phyloP scores from a whole-genome alignment of 2,797 vertebrate genomes.

The Podarcis lilfordi region DNA sequence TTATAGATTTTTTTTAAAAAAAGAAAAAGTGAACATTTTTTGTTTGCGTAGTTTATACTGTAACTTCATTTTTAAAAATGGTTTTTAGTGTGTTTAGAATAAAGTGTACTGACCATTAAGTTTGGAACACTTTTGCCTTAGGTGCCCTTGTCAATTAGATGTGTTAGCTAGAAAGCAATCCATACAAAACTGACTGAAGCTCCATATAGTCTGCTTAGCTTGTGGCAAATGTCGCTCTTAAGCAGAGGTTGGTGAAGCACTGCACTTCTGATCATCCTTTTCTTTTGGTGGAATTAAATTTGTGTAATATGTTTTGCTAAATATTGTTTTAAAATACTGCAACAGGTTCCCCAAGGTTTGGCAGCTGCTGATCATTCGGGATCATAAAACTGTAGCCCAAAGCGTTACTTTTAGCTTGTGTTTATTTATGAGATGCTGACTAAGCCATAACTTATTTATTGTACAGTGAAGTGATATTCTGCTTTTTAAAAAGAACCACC shows the following conservation, averaged over 20 bases:
- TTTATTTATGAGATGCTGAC: slow-evolving; percentile 40
- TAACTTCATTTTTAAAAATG: slow-evolving; percentile 47
- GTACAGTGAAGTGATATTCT: slow-evolving; percentile 19
- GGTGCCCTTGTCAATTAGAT: slow-evolving; percentile 31
- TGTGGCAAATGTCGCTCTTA: slow-evolving; percentile 49
- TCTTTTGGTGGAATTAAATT: slow-evolving; percentile 47
- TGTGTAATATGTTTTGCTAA: slow-evolving; percentile 24
- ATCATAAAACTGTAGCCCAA: slow-evolving; percentile 12
- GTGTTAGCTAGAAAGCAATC: slow-evolving; percentile 14
- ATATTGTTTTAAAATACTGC: slow-evolving; percentile 40
- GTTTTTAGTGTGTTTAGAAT: slow-evolving; percentile 39
- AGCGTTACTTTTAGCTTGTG: slow-evolving; percentile 25
- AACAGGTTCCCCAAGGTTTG: slow-evolving; percentile 20
- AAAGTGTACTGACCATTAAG: slow-evolving; percentile 59
- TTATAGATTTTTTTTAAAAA: slow-evolving; percentile 13
- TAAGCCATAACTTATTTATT: slow-evolving; percentile 62
- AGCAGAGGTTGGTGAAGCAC: slow-evolving; percentile 40
- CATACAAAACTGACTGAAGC: background rate
- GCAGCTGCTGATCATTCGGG: background rate
- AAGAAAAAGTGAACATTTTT: slow-evolving; percentile 45
- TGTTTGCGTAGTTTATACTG: slow-evolving; percentile 43
- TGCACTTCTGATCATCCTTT: slow-evolving; percentile 1
- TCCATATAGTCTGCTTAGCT: slow-evolving; percentile 28
- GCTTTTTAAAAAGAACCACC: background rate
- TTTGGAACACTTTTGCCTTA: slow-evolving; percentile 34